Conservation (phyloP, 2,888 invertebrate species). For the Tillus elongatus region DNA sequence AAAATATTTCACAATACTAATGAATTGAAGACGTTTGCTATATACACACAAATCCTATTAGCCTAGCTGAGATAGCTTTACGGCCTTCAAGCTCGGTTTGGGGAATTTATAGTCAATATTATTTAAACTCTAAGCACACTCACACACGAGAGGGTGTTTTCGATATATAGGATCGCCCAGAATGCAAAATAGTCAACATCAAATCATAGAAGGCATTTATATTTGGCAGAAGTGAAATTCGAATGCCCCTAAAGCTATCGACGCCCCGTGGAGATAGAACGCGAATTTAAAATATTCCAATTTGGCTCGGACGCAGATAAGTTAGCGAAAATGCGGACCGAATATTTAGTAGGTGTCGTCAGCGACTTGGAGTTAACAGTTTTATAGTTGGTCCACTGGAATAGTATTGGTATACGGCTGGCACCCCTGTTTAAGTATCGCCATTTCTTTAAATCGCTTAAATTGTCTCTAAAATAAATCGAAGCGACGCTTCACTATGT, state of each 20-base stretch:
- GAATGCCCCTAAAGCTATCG: constrained; percentile 27
- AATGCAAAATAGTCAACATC: constrained; percentile 22
- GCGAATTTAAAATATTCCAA: constrained; percentile 41
- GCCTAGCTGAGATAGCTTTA: too few relatives aligned
- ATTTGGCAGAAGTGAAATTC: constrained; percentile 24
- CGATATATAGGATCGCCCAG: too few relatives aligned
- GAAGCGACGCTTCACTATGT: constrained; percentile 30
- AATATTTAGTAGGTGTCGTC: constrained; percentile 14
- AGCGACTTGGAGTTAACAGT: constrained; percentile 14
- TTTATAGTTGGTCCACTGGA: constrained; percentile 24
- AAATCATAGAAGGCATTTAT: constrained; percentile 30
- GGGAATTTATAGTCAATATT: too few relatives aligned
- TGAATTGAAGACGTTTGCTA: too few relatives aligned
- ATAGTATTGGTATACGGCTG: constrained; percentile 30
- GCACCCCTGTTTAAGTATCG: constrained; percentile 35
- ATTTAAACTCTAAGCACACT: too few relatives aligned
- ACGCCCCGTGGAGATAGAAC: constrained; percentile 28
- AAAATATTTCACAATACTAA: too few relatives aligned
- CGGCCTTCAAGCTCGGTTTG: too few relatives aligned
- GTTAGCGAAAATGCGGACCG: constrained; percentile 24
- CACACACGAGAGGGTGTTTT: too few relatives aligned
- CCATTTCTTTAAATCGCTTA: constrained; percentile 39
- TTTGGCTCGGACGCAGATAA: constrained; percentile 38
- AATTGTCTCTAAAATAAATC: constrained; percentile 40
- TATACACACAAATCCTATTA: too few relatives aligned